Percentiles rank a stretch among this genome's conserved stretches.
Evolutionary conservation across 1,140 invertebrate species (phyloP).

Genomic region (Lordiphosa clarofinis): DNA sequence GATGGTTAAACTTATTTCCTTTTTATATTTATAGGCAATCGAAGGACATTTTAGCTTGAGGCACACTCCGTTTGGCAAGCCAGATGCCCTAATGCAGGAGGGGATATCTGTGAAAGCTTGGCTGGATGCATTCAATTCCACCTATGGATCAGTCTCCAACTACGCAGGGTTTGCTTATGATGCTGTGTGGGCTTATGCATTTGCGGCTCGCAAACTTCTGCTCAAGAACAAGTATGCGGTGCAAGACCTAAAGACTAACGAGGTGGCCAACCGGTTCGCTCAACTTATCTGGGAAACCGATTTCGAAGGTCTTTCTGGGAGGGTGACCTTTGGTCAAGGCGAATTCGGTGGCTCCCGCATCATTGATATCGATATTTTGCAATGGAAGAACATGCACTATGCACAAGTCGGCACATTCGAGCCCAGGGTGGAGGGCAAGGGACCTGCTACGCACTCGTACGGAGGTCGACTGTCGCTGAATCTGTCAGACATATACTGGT

Average conservation of each 20-base stretch:
- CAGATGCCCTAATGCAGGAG: slow-evolving; percentile 84
- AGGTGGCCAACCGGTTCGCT: slow-evolving; percentile 80
- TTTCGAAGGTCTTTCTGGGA: slow-evolving; percentile 89
- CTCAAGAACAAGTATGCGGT: slow-evolving; percentile 41
- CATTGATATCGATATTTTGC: slow-evolving; percentile 86
- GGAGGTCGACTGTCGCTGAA: slow-evolving; percentile 82
- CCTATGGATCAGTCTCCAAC: slow-evolving; percentile 30
- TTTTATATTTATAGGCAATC: slow-evolving; percentile 81
- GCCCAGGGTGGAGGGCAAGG: slow-evolving; percentile 80
- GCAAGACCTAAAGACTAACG: slow-evolving; percentile 70
- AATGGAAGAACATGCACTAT: slow-evolving; percentile 83
- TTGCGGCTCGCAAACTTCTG: slow-evolving; percentile 80
- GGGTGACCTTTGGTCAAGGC: slow-evolving; percentile 84
- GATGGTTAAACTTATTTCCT: not conserved
- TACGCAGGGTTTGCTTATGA: slow-evolving; percentile 91
- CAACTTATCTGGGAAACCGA: slow-evolving; percentile 83
- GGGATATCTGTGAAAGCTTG: slow-evolving; percentile 83
- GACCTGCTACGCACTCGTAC: slow-evolving; percentile 30
- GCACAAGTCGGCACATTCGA: slow-evolving; percentile 84
- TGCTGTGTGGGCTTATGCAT: slow-evolving; percentile 91
- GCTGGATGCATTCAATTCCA: slow-evolving; percentile 60
- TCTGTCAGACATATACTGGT: slow-evolving; percentile 83
- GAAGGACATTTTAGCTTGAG: slow-evolving; percentile 88
- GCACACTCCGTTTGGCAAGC: slow-evolving; percentile 85
- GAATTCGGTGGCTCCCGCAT: slow-evolving; percentile 84